Evolutionary conservation across 2,797 vertebrate genomes (phyloP).

Genomic region (Gouania willdenowi): DNA sequence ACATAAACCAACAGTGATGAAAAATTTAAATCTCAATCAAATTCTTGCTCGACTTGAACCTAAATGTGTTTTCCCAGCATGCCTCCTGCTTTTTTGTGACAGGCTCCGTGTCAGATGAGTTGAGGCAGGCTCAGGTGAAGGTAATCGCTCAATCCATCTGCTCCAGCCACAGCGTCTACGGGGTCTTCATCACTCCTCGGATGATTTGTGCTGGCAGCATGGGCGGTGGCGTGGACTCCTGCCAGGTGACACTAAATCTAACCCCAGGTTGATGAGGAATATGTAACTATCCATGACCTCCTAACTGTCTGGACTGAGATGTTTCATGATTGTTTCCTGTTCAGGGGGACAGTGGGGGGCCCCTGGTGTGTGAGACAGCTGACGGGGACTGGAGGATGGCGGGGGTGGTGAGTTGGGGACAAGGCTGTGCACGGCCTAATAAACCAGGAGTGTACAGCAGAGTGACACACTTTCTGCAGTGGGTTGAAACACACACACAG

Average conservation of each 20-base stretch:
- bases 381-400: slow-evolving; percentile 69
- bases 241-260: slow-evolving; percentile 64
- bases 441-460: slow-evolving; percentile 77
- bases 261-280: background rate
- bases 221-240: slow-evolving; percentile 75
- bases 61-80: too few relatives aligned
- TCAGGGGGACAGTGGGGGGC: slow-evolving; percentile 78
- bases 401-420: slow-evolving; percentile 78
- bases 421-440: slow-evolving; percentile 69
- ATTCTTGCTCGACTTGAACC: too few relatives aligned
- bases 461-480: slow-evolving; percentile 61
- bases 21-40: too few relatives aligned
- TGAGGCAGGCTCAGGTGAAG: slow-evolving; percentile 70
- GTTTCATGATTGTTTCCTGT: background rate
- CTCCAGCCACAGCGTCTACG: slow-evolving; percentile 54
- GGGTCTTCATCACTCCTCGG: slow-evolving; percentile 62
- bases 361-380: slow-evolving; percentile 67
- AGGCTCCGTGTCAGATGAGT: slow-evolving; percentile 58
- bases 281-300: background rate
- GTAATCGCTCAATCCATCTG: slow-evolving; percentile 68
- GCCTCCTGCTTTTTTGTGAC: background rate
- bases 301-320: background rate
- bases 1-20: too few relatives aligned
- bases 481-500: slow-evolving; percentile 52
- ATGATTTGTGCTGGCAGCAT: slow-evolving; percentile 79